Evolutionary conservation across 2,113 vertebrate genomes (phyloP), one percentile per base, ranked within the genome.

Genomic region (Chaenogobius annularis): DNA sequence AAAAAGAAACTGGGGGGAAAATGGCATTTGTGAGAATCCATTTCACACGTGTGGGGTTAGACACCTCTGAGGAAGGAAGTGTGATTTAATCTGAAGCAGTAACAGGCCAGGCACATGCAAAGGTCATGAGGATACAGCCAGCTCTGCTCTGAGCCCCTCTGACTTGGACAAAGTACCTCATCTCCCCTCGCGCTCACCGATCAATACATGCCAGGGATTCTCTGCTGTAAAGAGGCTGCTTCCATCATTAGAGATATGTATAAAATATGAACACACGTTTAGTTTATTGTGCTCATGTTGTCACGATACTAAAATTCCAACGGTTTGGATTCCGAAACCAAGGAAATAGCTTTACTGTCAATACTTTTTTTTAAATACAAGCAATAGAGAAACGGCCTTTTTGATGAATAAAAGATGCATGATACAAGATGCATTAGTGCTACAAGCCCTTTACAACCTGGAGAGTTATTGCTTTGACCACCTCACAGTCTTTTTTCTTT

Each of bases 121-220:
- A 91, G 85, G 85, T 89, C 83, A 87, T 15, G 56, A 61, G 66
- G 59, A 67, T 63, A 14, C 73, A 46, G 44, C 63, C 58, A 65
- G n/a, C 31, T 72, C 47, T 52, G 73, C 66, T 71, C 69, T 69
- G 75, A 82, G 75, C 35, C n/a, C 0, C 43, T 14, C 70, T 86
- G 86, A 85, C 85, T 56, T 23, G 70, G 66, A 86, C 74, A 76
- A 82, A 87, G 77, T 31, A 70, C 35, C 73, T 75, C 47, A 74
- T 79, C 66, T 77, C 55, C 68, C 71, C 69, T 69, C 76, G 64
- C 23, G 9, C 26, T 54, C 66, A 72, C 70, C 67, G 76, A 84
- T 85, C 80, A 79, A 76, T 79, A 77, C 35, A 66, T 37, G 64
- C 73, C 56, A 65, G 66, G 46, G 12, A 4, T 72, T 81, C 83